These are phyloP conservation scores for Cathartes aura DNA, from an alignment of 2,113 vertebrate species.

Conservation along the genomic window DNA sequence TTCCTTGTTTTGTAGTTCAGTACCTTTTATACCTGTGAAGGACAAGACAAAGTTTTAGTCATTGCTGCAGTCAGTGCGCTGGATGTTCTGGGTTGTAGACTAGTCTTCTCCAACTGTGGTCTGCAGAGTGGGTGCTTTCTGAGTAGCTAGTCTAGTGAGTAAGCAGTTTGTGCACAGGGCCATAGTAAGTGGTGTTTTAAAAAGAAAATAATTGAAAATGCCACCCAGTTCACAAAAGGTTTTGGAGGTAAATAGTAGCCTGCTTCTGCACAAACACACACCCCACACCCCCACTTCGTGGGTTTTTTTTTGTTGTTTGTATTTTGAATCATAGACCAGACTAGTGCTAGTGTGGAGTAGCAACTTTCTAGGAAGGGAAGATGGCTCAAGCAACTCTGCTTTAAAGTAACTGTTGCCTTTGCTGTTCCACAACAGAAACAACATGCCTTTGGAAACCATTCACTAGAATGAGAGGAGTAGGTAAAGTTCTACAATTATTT, in stretches of 20 bases:
- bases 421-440: not conserved
- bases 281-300: not conserved
- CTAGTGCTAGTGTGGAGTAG: not conserved
- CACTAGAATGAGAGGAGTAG: not conserved
- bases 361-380: not conserved
- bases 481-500: not conserved
- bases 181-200: not conserved
- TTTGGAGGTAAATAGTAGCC: not conserved
- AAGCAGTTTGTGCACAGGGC: not conserved
- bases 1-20: not conserved
- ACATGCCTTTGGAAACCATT: not conserved
- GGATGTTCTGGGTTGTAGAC: not conserved
- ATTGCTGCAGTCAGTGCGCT: not conserved
- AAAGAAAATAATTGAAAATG: not conserved
- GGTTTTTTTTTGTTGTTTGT: not conserved
- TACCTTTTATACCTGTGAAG: not conserved
- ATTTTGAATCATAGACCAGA: not conserved
- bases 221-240: not conserved
- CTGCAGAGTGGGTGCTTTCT: not conserved
- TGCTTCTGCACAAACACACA: accelerated
- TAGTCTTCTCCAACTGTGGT: not conserved
- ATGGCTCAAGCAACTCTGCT: not conserved
- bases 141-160: not conserved
- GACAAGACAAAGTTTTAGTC: not conserved
- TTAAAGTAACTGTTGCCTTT: not conserved